Percentiles rank a stretch among this genome's conserved stretches.
Evolutionary conservation across 2,113 vertebrate species (phyloP).

Genomic region (Serinus canaria): DNA sequence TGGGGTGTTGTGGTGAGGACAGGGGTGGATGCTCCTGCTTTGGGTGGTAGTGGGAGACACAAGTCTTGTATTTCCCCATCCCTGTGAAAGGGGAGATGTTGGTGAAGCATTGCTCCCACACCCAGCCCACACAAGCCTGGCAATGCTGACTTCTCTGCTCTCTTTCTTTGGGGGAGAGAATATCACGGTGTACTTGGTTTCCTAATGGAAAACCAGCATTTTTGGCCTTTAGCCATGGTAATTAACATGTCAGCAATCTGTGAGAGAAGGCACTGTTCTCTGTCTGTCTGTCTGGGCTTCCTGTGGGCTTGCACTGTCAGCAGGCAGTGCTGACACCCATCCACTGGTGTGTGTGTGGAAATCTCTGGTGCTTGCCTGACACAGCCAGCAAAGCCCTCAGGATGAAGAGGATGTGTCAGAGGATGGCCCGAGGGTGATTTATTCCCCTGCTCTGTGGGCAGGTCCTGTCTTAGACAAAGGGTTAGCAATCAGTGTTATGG

Average conservation of each 20-base stretch:
- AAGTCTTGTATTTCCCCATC: not conserved
- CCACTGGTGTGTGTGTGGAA: not conserved
- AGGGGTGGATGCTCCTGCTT: not conserved
- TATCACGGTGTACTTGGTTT: not conserved
- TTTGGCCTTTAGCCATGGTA: not conserved
- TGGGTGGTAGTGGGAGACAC: not conserved
- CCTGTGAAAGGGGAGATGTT: not conserved
- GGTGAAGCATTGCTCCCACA: not conserved
- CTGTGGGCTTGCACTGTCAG: not conserved
- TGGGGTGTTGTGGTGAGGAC: not conserved
- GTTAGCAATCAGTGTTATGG: not conserved
- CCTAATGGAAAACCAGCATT: not conserved
- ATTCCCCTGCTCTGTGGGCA: not conserved
- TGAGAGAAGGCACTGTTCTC: not conserved
- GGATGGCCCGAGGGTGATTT: not conserved
- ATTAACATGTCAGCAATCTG: not conserved
- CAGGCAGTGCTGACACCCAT: not conserved
- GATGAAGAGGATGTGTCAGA: not conserved
- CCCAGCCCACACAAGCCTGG: not conserved
- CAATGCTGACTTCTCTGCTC: not conserved
- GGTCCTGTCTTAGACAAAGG: not conserved
- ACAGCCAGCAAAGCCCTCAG: not conserved
- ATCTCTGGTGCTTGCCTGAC: not conserved
- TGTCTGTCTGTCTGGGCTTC: not conserved
- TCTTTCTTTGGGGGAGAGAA: not conserved